Base-by-base conservation (phyloP, 2,113 vertebrate genomes). In the Rhagologus leucostigma region DNA sequence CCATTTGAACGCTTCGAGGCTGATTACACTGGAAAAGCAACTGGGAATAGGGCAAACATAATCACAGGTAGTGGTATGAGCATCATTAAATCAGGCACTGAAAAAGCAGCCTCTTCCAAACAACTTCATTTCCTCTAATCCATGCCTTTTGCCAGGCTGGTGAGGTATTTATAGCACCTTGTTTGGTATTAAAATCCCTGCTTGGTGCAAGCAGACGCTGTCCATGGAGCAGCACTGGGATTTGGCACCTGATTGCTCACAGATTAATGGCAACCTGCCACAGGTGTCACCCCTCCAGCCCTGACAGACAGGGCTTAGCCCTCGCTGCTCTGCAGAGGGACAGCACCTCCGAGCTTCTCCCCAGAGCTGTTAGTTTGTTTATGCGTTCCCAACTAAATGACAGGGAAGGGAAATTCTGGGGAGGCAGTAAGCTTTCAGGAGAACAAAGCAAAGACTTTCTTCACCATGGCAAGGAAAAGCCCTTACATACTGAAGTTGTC, bases 21-120 rank as follows among this genome's bases (percentile, higher is more conserved):
- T 94, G 89, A 93, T 96, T 94, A 69, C 35, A 19, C 67, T 83
- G 67, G 69, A 62, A 90, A 90, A 90, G 79, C 83, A 26, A 47
- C 67, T 39, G 53, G 79, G 86, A 92, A 79, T 39, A 76, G 41
- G 79, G 83, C 71, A 83, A 90, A 88, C 46, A n/a, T 76, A 79
- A 93, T 96, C 89, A 90, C 70, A 80, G 91, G 91, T 81, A 75
- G 64, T 0, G 0, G 16, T 18, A 39, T 75, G 82, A 87, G 44
- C 86, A 71, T 83, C 71, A 41, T 42, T 73, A 83, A 88, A 76
- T 76, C 93, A 76, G 80, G 57, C 57, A 53, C 44, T 73, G 70
- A n/a, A 56, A 93, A 78, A 68, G 44, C 41, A 93, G 32, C 53
- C 41, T 56, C 79, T 80, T 69, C 63, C 19, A 56, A 85, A 82